phyloP scores from a whole-genome alignment of 2,797 vertebrate species.

The Epinephelus awoara region DNA sequence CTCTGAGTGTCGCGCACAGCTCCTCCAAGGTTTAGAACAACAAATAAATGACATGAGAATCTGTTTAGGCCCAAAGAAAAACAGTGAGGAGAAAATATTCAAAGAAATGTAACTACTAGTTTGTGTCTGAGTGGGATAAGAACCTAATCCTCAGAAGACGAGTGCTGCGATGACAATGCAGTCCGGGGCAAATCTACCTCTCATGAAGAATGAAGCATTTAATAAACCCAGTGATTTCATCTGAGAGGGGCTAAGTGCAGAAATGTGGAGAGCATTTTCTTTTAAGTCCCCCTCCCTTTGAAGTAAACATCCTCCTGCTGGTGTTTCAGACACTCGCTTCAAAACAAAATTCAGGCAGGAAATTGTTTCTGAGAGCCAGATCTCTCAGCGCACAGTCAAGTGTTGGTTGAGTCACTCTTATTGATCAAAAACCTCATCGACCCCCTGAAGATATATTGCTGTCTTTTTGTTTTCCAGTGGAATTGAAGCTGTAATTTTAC shows the following conservation, averaged over 20 bases:
- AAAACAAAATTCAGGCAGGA: slow-evolving; percentile 45
- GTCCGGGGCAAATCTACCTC: slow-evolving; percentile 13
- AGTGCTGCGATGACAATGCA: slow-evolving; percentile 9
- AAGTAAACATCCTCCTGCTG: slow-evolving; percentile 41
- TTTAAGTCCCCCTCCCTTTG: slow-evolving; percentile 15
- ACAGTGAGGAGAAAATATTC: neutral
- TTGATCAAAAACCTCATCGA: slow-evolving; percentile 48
- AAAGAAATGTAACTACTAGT: neutral
- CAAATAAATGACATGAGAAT: neutral
- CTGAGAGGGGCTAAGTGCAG: slow-evolving; percentile 18
- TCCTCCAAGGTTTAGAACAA: neutral
- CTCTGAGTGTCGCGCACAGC: too few species aligned
- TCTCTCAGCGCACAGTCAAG: slow-evolving; percentile 40
- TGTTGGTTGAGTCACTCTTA: slow-evolving; percentile 37
- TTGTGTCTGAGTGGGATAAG: neutral
- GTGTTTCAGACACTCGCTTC: slow-evolving; percentile 15
- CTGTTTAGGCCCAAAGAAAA: neutral
- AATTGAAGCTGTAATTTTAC: slow-evolving; percentile 37
- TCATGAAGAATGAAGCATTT: slow-evolving; percentile 42
- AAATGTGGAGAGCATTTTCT: slow-evolving; percentile 3
- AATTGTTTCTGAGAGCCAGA: slow-evolving; percentile 55
- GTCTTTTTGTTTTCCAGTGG: slow-evolving; percentile 29
- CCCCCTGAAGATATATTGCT: slow-evolving; percentile 28
- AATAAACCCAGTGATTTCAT: slow-evolving; percentile 37
- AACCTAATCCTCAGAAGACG: neutral